These are phyloP conservation scores for Hepsetus odoe DNA, from an alignment of 2,113 vertebrate genomes.

Conservation along the genomic window DNA sequence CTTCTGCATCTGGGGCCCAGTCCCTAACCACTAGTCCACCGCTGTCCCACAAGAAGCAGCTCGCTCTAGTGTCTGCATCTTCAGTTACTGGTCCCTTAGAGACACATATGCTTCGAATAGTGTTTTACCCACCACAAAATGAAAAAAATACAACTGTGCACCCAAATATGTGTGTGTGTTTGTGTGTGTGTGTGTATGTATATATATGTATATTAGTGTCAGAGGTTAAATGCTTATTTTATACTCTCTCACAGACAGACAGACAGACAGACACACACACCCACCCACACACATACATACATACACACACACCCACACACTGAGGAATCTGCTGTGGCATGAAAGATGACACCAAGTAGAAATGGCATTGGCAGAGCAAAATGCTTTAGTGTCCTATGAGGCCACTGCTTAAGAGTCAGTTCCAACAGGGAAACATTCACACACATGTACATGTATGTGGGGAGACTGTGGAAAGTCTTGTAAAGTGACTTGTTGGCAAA, in stretches of 20 bases:
- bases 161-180: too few species aligned
- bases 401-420: constrained; percentile 25
- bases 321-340: constrained; percentile 54
- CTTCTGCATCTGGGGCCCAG: too few species aligned
- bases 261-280: constrained; percentile 4
- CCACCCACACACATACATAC: constrained; percentile 27
- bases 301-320: constrained; percentile 29
- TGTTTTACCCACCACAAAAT: too few species aligned
- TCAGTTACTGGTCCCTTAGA: too few species aligned
- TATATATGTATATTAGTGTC: too few species aligned
- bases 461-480: background rate
- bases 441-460: background rate
- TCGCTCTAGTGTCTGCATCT: too few species aligned
- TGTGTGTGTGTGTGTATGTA: too few species aligned
- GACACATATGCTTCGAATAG: too few species aligned
- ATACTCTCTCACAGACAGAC: constrained; percentile 7
- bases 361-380: constrained; percentile 45
- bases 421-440: constrained; percentile 3
- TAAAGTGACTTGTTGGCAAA: constrained; percentile 25
- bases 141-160: too few species aligned
- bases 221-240: too few species aligned
- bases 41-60: too few species aligned
- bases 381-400: constrained; percentile 49
- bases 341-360: constrained; percentile 59
- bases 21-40: too few species aligned